Evolutionary conservation across 2,888 invertebrate species (phyloP).

Genomic region (Sepioteuthis lessoniana): DNA sequence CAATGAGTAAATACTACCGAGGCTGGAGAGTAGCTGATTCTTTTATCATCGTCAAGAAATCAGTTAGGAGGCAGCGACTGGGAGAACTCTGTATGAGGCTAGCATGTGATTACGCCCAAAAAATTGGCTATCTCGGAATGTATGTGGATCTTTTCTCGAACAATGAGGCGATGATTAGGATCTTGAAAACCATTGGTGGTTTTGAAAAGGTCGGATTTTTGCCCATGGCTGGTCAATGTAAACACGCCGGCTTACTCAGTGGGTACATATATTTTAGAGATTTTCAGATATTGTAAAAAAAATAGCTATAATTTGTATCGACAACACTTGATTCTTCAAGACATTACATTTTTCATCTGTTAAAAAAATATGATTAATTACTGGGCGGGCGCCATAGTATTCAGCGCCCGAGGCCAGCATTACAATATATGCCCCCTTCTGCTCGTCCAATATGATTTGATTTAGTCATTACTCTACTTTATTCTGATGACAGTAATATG

Average conservation of each 20-base stretch:
- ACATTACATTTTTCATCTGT: background rate
- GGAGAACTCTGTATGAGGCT: constrained; percentile 58
- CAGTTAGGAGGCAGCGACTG: constrained; percentile 56
- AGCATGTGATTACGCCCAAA: constrained; percentile 56
- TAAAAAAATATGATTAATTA: too few relatives aligned
- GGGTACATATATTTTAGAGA: constrained; percentile 56
- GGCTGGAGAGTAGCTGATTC: constrained; percentile 59
- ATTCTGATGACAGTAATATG: too few relatives aligned
- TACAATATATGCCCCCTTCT: too few relatives aligned
- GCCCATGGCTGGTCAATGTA: constrained; percentile 60
- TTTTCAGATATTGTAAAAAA: background rate
- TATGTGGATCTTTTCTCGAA: constrained; percentile 63
- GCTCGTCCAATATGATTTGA: too few relatives aligned
- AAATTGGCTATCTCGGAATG: constrained; percentile 59
- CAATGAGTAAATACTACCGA: constrained; percentile 59
- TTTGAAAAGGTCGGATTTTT: constrained; percentile 59
- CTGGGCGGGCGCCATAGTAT: too few relatives aligned
- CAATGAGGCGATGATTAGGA: constrained; percentile 58
- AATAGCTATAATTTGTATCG: background rate
- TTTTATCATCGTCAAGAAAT: constrained; percentile 56
- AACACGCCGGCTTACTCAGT: constrained; percentile 55
- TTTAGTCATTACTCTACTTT: too few relatives aligned
- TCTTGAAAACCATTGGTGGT: constrained; percentile 57
- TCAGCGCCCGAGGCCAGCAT: too few relatives aligned
- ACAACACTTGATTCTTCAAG: background rate